phyloP scores from a whole-genome alignment of 2,888 invertebrate genomes.

The Nemotelus pantherinus region DNA sequence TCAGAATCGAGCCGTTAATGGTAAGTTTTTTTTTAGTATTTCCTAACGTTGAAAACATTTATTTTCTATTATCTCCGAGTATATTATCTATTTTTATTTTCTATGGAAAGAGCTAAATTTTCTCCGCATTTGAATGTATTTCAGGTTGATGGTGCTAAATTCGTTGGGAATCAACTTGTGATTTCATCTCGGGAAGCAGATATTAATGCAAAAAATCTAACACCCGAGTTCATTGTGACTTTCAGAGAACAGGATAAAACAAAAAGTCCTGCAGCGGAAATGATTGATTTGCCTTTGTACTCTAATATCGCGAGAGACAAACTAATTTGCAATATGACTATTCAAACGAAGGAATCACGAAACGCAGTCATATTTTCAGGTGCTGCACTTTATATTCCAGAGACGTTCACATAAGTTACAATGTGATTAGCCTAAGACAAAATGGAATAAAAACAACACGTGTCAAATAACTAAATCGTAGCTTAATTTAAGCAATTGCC shows the following conservation, averaged over 20 bases:
- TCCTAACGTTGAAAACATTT: no score
- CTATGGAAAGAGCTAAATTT: no score
- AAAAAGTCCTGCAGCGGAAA: constrained; percentile 31
- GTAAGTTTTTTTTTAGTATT: constrained; percentile 53
- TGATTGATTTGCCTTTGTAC: constrained; percentile 57
- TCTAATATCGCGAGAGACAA: constrained; percentile 57
- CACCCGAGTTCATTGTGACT: constrained; percentile 56
- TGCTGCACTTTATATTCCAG: constrained; percentile 60
- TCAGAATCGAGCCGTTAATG: constrained; percentile 59
- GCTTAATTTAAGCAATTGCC: no score
- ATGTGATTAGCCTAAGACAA: no score
- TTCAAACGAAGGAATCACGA: constrained; percentile 54
- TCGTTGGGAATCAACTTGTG: constrained; percentile 54
- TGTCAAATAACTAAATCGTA: no score
- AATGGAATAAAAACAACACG: no score
- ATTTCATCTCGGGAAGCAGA: constrained; percentile 45
- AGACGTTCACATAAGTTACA: neutral
- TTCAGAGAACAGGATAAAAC: constrained; percentile 49
- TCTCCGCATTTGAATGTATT: neutral
- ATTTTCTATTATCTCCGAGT: no score
- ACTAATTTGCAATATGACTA: constrained; percentile 59
- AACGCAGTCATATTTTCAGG: constrained; percentile 61
- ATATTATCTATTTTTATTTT: no score
- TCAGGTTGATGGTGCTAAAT: constrained; percentile 59
- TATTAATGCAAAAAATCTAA: constrained; percentile 51